These are phyloP conservation scores for Vimba vimba DNA, from an alignment of 2,113 vertebrate genomes.

Conservation along the genomic window DNA sequence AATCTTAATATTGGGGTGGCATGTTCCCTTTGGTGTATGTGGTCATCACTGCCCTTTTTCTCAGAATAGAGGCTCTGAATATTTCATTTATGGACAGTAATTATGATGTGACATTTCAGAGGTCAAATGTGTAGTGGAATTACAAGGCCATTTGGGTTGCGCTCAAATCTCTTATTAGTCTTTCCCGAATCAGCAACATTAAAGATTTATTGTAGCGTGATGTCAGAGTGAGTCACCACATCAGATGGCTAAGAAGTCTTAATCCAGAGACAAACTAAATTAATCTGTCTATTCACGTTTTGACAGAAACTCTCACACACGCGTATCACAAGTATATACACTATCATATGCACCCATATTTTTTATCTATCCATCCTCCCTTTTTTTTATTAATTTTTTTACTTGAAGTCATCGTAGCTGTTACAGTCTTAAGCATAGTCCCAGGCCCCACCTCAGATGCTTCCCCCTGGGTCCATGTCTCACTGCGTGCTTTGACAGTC, in stretches of 20 bases:
- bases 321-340: neutral
- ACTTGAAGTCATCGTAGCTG: neutral
- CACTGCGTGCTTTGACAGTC: constrained; percentile 66
- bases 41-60: neutral
- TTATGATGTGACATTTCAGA: neutral
- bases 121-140: neutral
- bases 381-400: neutral
- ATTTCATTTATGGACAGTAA: neutral
- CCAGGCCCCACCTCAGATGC: constrained; percentile 10
- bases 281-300: neutral
- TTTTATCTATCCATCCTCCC: neutral
- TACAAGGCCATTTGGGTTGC: constrained; percentile 15
- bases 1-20: neutral
- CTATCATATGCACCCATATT: neutral
- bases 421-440: neutral
- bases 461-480: constrained; percentile 55
- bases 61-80: neutral
- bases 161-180: constrained; percentile 39
- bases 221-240: constrained; percentile 43
- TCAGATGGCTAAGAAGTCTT: constrained; percentile 28
- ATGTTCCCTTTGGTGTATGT: no score
- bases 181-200: constrained; percentile 50
- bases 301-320: neutral
- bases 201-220: constrained; percentile 32
- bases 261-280: neutral